Conservation (phyloP, 1,140 invertebrate genomes). For the Eubasilissa regina region DNA sequence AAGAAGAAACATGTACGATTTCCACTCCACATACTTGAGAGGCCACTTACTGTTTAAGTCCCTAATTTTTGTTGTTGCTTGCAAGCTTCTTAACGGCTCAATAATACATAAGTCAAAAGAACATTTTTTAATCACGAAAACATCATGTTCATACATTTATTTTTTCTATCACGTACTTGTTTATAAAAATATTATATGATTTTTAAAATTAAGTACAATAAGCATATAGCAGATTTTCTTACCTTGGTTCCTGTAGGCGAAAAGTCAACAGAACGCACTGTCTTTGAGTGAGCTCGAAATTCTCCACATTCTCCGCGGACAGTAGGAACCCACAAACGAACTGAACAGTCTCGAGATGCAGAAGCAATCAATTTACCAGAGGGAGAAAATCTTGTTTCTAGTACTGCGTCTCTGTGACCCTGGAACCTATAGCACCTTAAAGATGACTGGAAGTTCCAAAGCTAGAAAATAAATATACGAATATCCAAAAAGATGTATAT, state of each 20-base stretch:
- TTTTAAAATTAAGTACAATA: no score
- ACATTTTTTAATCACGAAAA: no score
- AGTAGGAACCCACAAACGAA: conserved; percentile 89
- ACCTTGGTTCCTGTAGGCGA: conserved; percentile 82
- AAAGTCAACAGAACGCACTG: conserved; percentile 87
- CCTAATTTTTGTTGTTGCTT: no score
- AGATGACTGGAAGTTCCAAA: conserved; percentile 83
- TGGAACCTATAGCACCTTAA: conserved; percentile 78
- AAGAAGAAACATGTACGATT: background rate
- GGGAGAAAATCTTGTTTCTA: conserved; percentile 84
- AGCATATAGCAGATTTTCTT: background rate
- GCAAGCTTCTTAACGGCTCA: no score
- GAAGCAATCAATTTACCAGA: conserved; percentile 87
- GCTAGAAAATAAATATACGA: conserved; percentile 56
- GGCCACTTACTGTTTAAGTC: no score
- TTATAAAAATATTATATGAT: no score
- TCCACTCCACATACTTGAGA: background rate
- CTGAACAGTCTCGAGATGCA: conserved; percentile 85
- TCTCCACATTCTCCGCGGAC: conserved; percentile 82
- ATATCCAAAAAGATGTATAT: background rate
- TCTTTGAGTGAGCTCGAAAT: conserved; percentile 85
- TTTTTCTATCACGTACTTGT: no score
- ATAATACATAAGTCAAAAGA: no score
- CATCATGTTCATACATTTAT: no score
- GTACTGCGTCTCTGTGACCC: conserved; percentile 77